phyloP scores from a whole-genome alignment of 2,113 vertebrate species.

The Dicaeum eximium region DNA sequence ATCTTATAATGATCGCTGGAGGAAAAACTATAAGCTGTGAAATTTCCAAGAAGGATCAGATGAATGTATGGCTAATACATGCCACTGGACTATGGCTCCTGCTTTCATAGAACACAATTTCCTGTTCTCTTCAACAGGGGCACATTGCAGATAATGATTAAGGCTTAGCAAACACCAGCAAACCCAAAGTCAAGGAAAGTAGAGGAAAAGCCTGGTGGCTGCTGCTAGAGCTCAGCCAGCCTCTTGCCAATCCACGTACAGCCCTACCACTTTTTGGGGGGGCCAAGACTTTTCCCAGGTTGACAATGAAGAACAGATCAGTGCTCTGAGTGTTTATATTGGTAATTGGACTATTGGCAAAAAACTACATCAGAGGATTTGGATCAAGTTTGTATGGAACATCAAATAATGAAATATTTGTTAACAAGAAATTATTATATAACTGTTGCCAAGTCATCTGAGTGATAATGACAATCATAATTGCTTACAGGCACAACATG shows the following conservation, averaged over 20 bases:
- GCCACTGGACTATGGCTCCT: background rate
- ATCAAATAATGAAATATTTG: background rate
- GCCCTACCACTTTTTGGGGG: fast-evolving
- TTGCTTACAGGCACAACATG: background rate
- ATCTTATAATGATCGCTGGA: background rate
- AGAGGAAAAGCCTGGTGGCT: background rate
- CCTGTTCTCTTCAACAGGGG: background rate
- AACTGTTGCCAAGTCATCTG: background rate
- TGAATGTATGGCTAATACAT: background rate
- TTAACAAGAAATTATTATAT: background rate
- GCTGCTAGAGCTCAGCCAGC: background rate
- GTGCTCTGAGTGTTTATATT: background rate
- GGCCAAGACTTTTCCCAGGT: background rate
- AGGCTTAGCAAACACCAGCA: background rate
- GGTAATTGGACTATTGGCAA: background rate
- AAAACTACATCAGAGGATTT: background rate
- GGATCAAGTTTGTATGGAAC: background rate
- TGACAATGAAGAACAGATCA: background rate
- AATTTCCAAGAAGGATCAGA: background rate
- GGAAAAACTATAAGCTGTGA: background rate
- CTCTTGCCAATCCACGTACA: fast-evolving
- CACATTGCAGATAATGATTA: background rate
- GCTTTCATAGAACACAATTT: background rate
- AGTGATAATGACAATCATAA: background rate
- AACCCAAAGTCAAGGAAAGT: background rate